These are phyloP conservation scores for Andrena dorsata DNA, from an alignment of 2,888 invertebrate genomes.

Conservation along the genomic window DNA sequence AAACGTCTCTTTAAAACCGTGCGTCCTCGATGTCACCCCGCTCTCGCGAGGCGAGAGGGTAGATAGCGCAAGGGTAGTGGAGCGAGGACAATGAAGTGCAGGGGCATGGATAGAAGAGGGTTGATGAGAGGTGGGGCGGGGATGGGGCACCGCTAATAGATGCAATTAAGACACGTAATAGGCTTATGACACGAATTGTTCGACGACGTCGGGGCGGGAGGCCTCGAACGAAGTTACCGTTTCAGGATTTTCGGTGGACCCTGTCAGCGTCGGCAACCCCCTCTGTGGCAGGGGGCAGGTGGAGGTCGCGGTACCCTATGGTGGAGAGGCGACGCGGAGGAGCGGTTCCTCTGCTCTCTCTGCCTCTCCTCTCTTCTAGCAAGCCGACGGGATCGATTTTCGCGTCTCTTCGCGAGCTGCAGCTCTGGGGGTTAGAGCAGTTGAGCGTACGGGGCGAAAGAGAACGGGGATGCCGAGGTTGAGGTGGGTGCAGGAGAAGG, in stretches of 20 bases:
- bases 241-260: constrained; percentile 72
- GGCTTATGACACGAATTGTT: constrained; percentile 71
- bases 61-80: neutral
- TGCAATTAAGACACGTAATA: constrained; percentile 83
- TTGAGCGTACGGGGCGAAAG: constrained; percentile 3
- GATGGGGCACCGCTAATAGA: constrained; percentile 77
- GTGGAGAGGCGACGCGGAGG: constrained; percentile 43
- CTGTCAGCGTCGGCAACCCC: constrained; percentile 2
- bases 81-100: constrained; percentile 33
- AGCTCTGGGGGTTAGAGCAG: constrained; percentile 27
- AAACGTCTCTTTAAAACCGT: neutral
- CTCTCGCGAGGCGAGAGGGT: neutral
- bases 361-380: constrained; percentile 21
- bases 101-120: neutral
- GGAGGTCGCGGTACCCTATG: constrained; percentile 18
- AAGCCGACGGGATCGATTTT: constrained; percentile 65
- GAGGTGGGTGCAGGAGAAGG: constrained; percentile 7
- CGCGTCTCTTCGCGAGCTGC: constrained; percentile 56
- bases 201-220: constrained; percentile 61
- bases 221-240: constrained; percentile 76
- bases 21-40: neutral
- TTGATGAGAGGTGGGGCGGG: neutral
- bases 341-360: constrained; percentile 34
- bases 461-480: neutral
- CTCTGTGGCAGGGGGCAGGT: constrained; percentile 33